Evolutionary conservation across 2,888 invertebrate genomes (phyloP).

Genomic region (Ophion slaviceki): DNA sequence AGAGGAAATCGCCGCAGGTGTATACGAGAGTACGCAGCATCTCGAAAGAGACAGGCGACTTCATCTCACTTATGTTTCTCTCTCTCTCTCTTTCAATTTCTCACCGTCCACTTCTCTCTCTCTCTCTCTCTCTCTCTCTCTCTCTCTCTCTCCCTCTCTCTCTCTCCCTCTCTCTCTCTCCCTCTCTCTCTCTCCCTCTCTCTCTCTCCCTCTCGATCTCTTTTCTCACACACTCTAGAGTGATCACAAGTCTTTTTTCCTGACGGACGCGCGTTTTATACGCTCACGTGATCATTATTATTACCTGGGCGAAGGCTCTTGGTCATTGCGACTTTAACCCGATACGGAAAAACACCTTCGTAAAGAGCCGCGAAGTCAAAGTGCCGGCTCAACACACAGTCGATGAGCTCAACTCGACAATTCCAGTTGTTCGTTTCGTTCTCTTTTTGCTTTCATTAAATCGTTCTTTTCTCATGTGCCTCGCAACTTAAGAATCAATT

Average conservation of each 20-base stretch:
- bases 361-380: conserved; percentile 47
- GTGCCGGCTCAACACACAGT: conserved; percentile 56
- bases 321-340: conserved; percentile 57
- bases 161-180: conserved; percentile 10
- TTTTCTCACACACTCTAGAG: conserved; percentile 26
- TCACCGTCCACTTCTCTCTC: neutral
- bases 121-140: conserved; percentile 21
- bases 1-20: conserved; percentile 70
- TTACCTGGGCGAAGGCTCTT: conserved; percentile 32
- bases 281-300: conserved; percentile 42
- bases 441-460: conserved; percentile 25
- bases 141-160: conserved; percentile 5
- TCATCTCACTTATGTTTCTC: conserved; percentile 25
- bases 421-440: conserved; percentile 49
- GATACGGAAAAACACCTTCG: conserved; percentile 63
- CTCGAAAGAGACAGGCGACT: conserved; percentile 49
- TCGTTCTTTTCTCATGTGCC: neutral
- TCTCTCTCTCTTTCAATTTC: conserved; percentile 14
- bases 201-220: neutral
- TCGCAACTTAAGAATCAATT: neutral
- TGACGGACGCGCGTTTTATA: conserved; percentile 18
- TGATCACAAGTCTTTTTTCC: conserved; percentile 20
- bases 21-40: conserved; percentile 53
- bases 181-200: neutral
- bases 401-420: conserved; percentile 56